Base-by-base conservation (phyloP, 2,888 invertebrate species). In the Ichneumoninae sp. region DNA sequence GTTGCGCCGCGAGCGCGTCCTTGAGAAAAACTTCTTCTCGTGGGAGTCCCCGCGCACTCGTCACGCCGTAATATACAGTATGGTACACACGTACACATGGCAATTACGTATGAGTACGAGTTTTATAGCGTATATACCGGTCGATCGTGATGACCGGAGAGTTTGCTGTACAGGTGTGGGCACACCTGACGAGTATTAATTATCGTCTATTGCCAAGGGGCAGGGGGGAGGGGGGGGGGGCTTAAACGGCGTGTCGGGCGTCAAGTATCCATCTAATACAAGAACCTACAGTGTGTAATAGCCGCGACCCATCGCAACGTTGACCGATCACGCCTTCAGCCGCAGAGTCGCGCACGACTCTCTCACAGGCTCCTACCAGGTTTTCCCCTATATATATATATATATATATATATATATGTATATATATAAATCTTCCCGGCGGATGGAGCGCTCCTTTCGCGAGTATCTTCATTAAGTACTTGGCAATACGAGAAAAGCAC, bases 261-360 rank as follows among this genome's bases (percentile, higher is more conserved):
- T 74, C 77, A 77, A 77, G 73, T 81, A 80, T 68, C 36, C 26
- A 60, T 26, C 68, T 47, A 69, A 69, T 77, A 26, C 44, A 44
- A 40, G 68, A 60, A 77, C 68, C 30, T 6, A 70, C 47, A 33
- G 63, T 50, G 50, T 36, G 65, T 69, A 71, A 65, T 71, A 57
- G 77, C 69, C 81, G 54, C 63, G 73, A 79, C 77, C 71, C 77
- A 76, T 79, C 69, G 57, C 81, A 69, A 83, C 66, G 76, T 83
- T 86, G 86, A 84, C 84, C 83, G 81, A 86, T 86, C 87, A 87
- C 86, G 85, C 83, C 83, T 87, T 69, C 60, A 50, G 63, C 19
- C 66, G 66, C 16, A 10, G 66, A 76, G 44, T 66, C 73, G 60
- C 76, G 70, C 83, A 84, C 80, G 79, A 85, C 52, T 85, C 68